Percentiles rank a stretch among this genome's conserved stretches.
Evolutionary conservation across 1,140 invertebrate species (phyloP).

Genomic region (Periplaneta americana): DNA sequence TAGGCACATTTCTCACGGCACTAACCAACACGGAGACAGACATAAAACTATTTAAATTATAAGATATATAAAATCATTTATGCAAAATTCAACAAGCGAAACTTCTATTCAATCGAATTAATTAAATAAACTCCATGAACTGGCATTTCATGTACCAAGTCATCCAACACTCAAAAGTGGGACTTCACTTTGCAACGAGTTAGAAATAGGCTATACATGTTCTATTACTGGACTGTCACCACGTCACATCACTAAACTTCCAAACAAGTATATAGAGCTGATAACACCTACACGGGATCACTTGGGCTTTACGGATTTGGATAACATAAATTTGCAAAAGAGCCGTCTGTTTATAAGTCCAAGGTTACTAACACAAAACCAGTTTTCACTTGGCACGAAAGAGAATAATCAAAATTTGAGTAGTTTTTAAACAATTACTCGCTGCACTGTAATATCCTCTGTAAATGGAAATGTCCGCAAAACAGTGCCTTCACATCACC

Average conservation of each 20-base stretch:
- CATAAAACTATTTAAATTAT: not conserved
- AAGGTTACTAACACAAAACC: not conserved
- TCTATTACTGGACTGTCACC: not conserved
- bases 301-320: not conserved
- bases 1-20: not conserved
- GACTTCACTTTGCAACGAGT: too few species aligned
- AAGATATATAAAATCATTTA: too few species aligned
- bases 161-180: too few species aligned
- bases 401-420: not conserved
- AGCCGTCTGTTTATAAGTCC: not conserved
- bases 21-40: not conserved
- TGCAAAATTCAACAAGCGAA: too few species aligned
- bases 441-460: not conserved
- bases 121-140: too few species aligned
- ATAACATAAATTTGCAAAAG: not conserved
- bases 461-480: not conserved
- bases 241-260: not conserved
- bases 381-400: not conserved
- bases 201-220: too few species aligned
- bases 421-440: not conserved
- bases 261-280: not conserved
- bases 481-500: not conserved
- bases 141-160: too few species aligned
- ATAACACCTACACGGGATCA: not conserved
- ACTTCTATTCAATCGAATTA: too few species aligned